Conservation (phyloP, 2,888 invertebrate species). For the Mystacides longicornis region DNA sequence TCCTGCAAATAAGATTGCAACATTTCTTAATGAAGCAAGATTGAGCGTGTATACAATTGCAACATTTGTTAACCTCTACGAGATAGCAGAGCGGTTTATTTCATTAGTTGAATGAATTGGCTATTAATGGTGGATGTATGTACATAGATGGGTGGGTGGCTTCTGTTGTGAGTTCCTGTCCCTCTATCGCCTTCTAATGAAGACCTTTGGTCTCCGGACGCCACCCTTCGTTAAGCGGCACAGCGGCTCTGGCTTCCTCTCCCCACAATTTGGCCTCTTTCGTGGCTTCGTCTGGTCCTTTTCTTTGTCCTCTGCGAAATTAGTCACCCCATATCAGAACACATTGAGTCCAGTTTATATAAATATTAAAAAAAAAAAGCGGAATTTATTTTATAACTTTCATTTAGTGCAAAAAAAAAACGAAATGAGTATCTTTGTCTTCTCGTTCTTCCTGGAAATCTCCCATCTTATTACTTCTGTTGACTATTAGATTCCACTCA, state of each 20-base stretch:
- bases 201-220: slow-evolving; percentile 46
- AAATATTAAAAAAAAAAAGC: neutral
- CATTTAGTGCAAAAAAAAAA: neutral
- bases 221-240: slow-evolving; percentile 48
- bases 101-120: slow-evolving; percentile 44
- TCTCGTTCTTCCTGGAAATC: too few species aligned
- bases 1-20: too few species aligned
- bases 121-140: slow-evolving; percentile 38
- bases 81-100: neutral
- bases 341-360: neutral
- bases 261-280: slow-evolving; percentile 20
- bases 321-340: neutral
- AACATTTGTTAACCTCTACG: slow-evolving; percentile 30
- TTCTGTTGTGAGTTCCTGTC: neutral
- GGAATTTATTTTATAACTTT: neutral
- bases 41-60: slow-evolving; percentile 9
- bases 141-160: slow-evolving; percentile 40
- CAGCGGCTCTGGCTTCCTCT: neutral
- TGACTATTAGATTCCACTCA: too few species aligned
- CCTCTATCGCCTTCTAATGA: slow-evolving; percentile 38
- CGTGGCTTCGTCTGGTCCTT: slow-evolving; percentile 16
- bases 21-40: too few species aligned
- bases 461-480: too few species aligned
- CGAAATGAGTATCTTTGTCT: too few species aligned
- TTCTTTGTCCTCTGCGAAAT: slow-evolving; percentile 2